Conservation (phyloP, 1,140 invertebrate genomes). For the Hyles vespertilio region DNA sequence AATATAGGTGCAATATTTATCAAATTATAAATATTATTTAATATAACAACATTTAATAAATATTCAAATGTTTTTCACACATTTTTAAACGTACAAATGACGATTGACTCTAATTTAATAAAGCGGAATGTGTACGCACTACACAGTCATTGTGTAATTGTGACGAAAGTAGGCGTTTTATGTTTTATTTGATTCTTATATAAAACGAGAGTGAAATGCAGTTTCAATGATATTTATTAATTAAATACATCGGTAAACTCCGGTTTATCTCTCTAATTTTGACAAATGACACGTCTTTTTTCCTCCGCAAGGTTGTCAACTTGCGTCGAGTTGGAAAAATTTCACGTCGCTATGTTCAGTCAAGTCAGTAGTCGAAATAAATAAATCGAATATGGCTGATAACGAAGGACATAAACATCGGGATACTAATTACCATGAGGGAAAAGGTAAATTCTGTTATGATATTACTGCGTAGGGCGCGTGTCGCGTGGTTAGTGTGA, state of each 20-base stretch:
- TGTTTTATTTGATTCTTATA: no score
- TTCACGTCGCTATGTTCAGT: conserved; percentile 71
- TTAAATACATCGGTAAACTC: not conserved
- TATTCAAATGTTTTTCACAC: no score
- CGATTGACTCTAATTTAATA: no score
- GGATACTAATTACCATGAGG: conserved; percentile 68
- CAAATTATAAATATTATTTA: no score
- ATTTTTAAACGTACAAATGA: no score
- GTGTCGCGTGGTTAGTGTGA: conserved; percentile 45
- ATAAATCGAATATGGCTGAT: conserved; percentile 74
- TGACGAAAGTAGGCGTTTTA: no score
- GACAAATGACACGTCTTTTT: conserved; percentile 22
- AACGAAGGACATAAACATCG: conserved; percentile 66
- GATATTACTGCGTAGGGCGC: conserved; percentile 62
- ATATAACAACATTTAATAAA: no score
- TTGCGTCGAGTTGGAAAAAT: conserved; percentile 72
- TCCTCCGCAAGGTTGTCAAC: conserved; percentile 28
- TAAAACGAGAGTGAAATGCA: no score
- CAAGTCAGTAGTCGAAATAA: conserved; percentile 69
- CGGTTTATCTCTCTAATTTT: conserved; percentile 10
- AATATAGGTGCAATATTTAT: no score
- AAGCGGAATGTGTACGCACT: no score
- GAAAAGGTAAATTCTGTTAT: conserved; percentile 70
- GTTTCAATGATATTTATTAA: not conserved
- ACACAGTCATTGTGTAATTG: no score